phyloP scores from a whole-genome alignment of 2,113 vertebrate species.

The Plestiodon gilberti region DNA sequence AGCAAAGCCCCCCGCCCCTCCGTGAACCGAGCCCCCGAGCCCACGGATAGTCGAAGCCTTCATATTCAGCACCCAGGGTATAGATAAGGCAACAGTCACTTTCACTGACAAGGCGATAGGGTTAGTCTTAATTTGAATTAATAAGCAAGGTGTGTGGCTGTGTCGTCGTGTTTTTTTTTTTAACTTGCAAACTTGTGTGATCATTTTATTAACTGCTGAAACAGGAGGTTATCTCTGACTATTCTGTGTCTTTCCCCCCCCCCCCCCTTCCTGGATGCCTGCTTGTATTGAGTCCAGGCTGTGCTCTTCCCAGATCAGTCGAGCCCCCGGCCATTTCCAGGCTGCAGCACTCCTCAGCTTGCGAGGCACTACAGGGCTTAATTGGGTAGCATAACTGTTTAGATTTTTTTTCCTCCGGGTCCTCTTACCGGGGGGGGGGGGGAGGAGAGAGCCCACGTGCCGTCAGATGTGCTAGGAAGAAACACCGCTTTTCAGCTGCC shows the following conservation, averaged over 20 bases:
- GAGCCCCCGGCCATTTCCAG: conserved; percentile 52
- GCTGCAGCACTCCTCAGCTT: conserved; percentile 35
- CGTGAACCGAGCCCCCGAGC: conserved; percentile 88
- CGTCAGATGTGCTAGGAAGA: conserved; percentile 40
- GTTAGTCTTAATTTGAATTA: conserved; percentile 82
- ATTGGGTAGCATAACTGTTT: conserved; percentile 41
- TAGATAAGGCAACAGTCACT: conserved; percentile 91
- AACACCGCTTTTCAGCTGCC: conserved; percentile 33
- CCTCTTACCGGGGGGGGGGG: neutral
- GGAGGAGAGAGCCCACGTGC: neutral
- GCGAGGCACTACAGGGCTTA: neutral
- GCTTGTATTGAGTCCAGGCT: conserved; percentile 48
- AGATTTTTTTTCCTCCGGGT: conserved; percentile 52
- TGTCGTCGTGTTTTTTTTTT: conserved; percentile 50
- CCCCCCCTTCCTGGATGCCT: conserved; percentile 25
- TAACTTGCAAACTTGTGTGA: conserved; percentile 80
- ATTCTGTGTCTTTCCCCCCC: conserved; percentile 32
- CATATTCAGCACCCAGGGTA: conserved; percentile 98
- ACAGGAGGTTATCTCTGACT: conserved; percentile 53
- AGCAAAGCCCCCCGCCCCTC: conserved; percentile 95
- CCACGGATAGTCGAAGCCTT: conserved; percentile 89
- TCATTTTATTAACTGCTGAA: conserved; percentile 69
- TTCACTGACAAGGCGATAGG: conserved; percentile 66
- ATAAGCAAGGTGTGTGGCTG: conserved; percentile 70
- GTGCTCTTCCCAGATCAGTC: conserved; percentile 49